Conservation (phyloP, 2,797 vertebrate species). For the Danio albolineatus region DNA sequence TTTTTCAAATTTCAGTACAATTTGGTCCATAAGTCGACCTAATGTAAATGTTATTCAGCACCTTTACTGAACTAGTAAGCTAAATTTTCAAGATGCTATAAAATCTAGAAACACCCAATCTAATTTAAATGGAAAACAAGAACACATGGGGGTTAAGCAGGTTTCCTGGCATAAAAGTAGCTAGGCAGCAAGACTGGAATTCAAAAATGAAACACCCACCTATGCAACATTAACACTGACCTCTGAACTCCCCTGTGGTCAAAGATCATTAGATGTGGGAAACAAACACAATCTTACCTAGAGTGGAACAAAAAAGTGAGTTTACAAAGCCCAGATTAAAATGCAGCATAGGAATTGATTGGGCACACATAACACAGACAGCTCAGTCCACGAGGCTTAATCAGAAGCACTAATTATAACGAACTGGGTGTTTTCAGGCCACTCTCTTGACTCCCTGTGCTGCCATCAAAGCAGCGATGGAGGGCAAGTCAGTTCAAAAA, state of each 20-base stretch:
- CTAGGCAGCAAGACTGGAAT: neutral
- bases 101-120: neutral
- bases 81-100: neutral
- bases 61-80: neutral
- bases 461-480: conserved; percentile 50
- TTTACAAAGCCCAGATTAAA: conserved; percentile 16
- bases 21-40: too few relatives aligned
- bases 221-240: too few relatives aligned
- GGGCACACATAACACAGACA: conserved; percentile 2
- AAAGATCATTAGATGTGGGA: neutral
- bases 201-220: neutral
- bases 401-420: conserved; percentile 63
- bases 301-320: neutral
- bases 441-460: conserved; percentile 47
- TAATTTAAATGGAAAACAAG: neutral
- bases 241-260: neutral
- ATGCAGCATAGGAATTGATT: conserved; percentile 8
- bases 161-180: neutral
- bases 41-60: neutral
- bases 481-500: conserved; percentile 12
- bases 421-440: conserved; percentile 54
- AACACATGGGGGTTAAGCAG: too few relatives aligned
- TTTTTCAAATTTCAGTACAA: too few relatives aligned
- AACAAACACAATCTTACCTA: conserved; percentile 5
- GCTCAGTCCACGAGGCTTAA: conserved; percentile 46